Conservation (phyloP, 2,888 invertebrate genomes). For the Melitaea athalia region DNA sequence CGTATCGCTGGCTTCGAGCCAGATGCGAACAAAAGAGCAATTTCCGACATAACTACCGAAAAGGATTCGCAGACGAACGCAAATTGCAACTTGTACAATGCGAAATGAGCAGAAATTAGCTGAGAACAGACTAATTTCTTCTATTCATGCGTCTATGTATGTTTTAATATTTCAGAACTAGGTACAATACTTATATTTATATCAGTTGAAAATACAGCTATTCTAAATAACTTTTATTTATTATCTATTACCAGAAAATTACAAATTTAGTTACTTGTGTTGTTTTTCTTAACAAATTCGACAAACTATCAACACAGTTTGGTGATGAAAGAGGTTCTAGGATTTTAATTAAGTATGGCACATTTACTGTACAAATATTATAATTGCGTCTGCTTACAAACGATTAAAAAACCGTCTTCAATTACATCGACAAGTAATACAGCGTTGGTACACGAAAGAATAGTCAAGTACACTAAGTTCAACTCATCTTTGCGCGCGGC, state of each 20-base stretch:
- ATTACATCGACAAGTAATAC: too few relatives aligned
- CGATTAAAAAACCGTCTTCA: too few relatives aligned
- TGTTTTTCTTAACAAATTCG: too few relatives aligned
- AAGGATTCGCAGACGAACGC: conserved; percentile 21
- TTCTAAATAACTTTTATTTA: not conserved
- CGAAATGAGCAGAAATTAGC: conserved; percentile 4
- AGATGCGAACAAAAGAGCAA: conserved; percentile 34
- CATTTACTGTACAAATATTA: too few relatives aligned
- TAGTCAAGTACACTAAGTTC: too few relatives aligned
- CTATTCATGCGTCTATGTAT: not conserved
- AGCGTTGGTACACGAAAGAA: too few relatives aligned
- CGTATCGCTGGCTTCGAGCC: conserved; percentile 30
- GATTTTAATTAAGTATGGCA: too few relatives aligned
- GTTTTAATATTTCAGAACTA: conserved; percentile 4
- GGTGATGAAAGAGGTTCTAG: too few relatives aligned
- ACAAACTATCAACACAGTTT: too few relatives aligned
- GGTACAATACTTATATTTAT: not conserved
- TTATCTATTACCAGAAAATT: not conserved
- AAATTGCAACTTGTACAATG: conserved; percentile 16
- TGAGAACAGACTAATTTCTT: conserved; percentile 3
- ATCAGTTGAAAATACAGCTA: not conserved
- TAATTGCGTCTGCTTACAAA: too few relatives aligned
- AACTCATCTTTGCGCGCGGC: too few relatives aligned
- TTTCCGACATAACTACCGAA: conserved; percentile 27
- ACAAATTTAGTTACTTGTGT: too few relatives aligned